Evolutionary conservation across 2,888 invertebrate genomes (phyloP), one percentile per base, ranked within the genome.

Genomic region (Callosobruchus maculatus): DNA sequence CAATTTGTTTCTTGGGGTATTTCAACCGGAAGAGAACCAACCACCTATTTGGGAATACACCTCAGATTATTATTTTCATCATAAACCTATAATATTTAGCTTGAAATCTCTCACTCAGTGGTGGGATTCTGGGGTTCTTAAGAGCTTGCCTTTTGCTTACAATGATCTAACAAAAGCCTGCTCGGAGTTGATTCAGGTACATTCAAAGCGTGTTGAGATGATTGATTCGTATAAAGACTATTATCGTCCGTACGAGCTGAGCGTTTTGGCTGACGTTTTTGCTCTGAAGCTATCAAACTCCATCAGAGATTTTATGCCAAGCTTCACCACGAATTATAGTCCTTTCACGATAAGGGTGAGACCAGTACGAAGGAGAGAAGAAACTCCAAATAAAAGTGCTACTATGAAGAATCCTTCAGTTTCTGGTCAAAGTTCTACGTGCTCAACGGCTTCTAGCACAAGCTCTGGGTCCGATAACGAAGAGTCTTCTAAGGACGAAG

Each of bases 11-110:
- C 90, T 99, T 72, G 83, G 83, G 0, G 89, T 97, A 70, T 99
- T 95, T 83, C 87, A 93, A 72, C 96, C 96, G 0, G 91, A 93
- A 79, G 90, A 92, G 77, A 89, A 88, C 71, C 90, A 90, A 81
- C 91, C 93, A 21, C 93, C 94, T 4, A 93, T 98, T 74, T 99
- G 98, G 98, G 98, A 98, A 80, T 90, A 95, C 73, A 89, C 93
- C 31, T 95, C 93, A 0, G 99, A 99, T 87, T 96, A 96, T 85
- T 96, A 97, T 84, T 90, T 99, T 74, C 98, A 99, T 86, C 96
- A 97, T 84, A 91, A 92, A 68, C 91, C 84, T 3, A 82, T 82
- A 70, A 78, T 81, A 74, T 87, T 82, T 73, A 88, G 86, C 49
- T 77, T 80, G 49, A 91, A 90, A 75, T 90, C 93, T 0, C 86